A percentile compares a stretch with the other conserved stretches of the same genome.
Conservation (phyloP, 1,140 invertebrate species). For the Ptiloglossa arizonensis region DNA sequence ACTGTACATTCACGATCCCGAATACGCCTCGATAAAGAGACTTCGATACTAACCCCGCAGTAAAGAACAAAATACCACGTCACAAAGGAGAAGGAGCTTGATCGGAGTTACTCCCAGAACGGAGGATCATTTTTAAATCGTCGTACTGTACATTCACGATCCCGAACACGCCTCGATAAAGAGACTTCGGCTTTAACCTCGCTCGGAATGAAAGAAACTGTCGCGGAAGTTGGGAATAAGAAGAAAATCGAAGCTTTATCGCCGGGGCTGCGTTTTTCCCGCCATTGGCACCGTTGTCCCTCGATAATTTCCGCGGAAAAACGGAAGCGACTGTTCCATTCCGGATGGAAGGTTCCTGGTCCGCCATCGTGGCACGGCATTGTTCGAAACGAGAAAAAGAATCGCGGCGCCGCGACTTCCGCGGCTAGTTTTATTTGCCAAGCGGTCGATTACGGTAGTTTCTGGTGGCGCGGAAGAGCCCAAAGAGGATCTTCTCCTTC, state of each 20-base stretch:
- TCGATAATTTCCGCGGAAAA: constrained; percentile 69
- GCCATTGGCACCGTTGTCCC: constrained; percentile 35
- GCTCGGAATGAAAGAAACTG: background rate
- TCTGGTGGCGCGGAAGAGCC: constrained; percentile 5
- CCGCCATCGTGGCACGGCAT: constrained; percentile 19
- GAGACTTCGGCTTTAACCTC: too few relatives aligned
- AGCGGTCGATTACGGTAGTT: constrained; percentile 48
- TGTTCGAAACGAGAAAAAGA: constrained; percentile 60
- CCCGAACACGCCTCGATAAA: too few relatives aligned
- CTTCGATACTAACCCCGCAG: too few relatives aligned
- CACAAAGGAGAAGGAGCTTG: too few relatives aligned
- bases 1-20: too few relatives aligned
- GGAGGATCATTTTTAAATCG: too few relatives aligned
- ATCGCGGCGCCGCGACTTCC: constrained; percentile 48
- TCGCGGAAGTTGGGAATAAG: background rate
- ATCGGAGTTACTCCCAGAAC: too few relatives aligned
- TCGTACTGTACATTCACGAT: too few relatives aligned
- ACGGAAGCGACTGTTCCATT: constrained; percentile 50
- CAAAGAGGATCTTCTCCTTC: background rate
- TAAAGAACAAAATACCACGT: too few relatives aligned
- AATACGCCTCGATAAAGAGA: too few relatives aligned
- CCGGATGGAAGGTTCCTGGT: constrained; percentile 46
- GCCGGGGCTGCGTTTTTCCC: constrained; percentile 15
- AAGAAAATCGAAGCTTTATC: constrained; percentile 45
- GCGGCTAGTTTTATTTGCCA: constrained; percentile 50